phyloP scores from a whole-genome alignment of 2,888 invertebrate genomes.

The Baccha elongata region DNA sequence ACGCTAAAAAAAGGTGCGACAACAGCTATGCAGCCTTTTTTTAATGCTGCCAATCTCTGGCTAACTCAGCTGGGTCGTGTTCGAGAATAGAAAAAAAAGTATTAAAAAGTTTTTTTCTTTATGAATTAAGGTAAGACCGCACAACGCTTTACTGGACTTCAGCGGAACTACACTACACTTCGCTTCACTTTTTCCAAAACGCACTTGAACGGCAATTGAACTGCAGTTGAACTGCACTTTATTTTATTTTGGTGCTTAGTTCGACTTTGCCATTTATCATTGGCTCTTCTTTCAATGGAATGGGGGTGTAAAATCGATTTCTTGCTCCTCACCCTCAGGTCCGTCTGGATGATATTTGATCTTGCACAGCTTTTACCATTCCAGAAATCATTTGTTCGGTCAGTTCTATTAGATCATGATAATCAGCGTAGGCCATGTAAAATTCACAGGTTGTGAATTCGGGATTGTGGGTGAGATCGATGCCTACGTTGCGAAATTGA shows the following conservation, averaged over 20 bases:
- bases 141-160: too few species aligned
- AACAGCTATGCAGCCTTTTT: too few species aligned
- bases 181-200: not conserved
- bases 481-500: slow-evolving; percentile 97
- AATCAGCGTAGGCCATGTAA: slow-evolving; percentile 99
- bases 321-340: slow-evolving; percentile 89
- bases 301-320: slow-evolving; percentile 98
- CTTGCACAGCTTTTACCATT: slow-evolving; percentile 96
- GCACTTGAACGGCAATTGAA: not conserved
- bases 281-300: too few species aligned
- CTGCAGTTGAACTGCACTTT: too few species aligned
- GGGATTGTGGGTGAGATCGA: slow-evolving; percentile 98
- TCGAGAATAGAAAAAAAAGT: too few species aligned
- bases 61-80: too few species aligned
- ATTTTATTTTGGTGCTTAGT: too few species aligned
- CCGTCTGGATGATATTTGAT: slow-evolving; percentile 96
- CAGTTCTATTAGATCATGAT: slow-evolving; percentile 95
- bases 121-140: too few species aligned
- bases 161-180: too few species aligned
- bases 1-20: too few species aligned
- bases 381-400: slow-evolving; percentile 96
- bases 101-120: not conserved
- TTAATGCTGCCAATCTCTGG: too few species aligned
- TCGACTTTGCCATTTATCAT: too few species aligned
- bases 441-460: slow-evolving; percentile 97